A percentile compares a stretch with the other conserved stretches of the same genome.
Evolutionary conservation across 2,888 invertebrate genomes (phyloP).

Genomic region (Cantharis rustica): DNA sequence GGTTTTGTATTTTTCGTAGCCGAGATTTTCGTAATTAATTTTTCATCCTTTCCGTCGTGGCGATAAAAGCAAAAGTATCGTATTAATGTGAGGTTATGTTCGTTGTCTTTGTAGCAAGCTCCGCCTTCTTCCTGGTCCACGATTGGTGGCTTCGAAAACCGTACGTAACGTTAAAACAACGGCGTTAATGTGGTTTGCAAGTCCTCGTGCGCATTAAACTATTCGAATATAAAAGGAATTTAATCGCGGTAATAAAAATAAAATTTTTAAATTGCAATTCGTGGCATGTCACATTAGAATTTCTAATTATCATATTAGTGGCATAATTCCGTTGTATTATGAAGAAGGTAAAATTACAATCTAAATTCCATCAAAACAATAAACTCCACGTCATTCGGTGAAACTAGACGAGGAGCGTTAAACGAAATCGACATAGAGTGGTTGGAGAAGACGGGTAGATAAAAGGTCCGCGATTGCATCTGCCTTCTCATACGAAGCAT

Average conservation of each 20-base stretch:
- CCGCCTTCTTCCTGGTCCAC: too few relatives aligned
- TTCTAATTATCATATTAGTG: slow-evolving; percentile 16
- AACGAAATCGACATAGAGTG: slow-evolving; percentile 1
- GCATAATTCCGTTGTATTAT: slow-evolving; percentile 19
- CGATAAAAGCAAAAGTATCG: too few relatives aligned
- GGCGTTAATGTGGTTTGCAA: too few relatives aligned
- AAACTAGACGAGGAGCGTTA: not conserved
- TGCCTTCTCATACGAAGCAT: slow-evolving; percentile 29
- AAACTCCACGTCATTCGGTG: slow-evolving; percentile 3
- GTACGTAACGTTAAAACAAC: too few relatives aligned
- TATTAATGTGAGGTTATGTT: too few relatives aligned
- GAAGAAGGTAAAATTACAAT: slow-evolving; percentile 17
- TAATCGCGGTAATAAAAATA: not conserved
- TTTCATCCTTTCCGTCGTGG: too few relatives aligned
- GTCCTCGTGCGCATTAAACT: not conserved
- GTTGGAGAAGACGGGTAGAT: slow-evolving; percentile 11
- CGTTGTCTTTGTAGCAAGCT: too few relatives aligned
- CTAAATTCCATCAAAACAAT: slow-evolving; percentile 17
- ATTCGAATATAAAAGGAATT: not conserved
- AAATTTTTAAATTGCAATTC: not conserved
- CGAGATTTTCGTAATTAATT: too few relatives aligned
- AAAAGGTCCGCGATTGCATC: slow-evolving; percentile 25
- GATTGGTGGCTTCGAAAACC: too few relatives aligned
- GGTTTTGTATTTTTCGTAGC: too few relatives aligned
- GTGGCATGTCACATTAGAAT: not conserved